These are phyloP conservation scores for Australoheros scitulus DNA, from an alignment of 2,113 vertebrate genomes.

Conservation along the genomic window DNA sequence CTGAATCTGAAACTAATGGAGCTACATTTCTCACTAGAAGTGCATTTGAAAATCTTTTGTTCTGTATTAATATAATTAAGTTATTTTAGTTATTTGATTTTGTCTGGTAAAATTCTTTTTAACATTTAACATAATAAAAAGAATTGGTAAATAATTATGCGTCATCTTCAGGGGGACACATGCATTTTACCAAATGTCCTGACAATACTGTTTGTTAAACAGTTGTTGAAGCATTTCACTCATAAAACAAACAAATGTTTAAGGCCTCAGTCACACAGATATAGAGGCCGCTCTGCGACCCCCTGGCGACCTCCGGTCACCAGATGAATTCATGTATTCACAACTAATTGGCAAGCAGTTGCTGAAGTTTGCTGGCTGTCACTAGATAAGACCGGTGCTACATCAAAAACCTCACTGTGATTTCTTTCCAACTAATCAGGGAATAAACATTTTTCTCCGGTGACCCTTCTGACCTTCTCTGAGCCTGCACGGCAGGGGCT, in stretches of 20 bases:
- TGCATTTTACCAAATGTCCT: no score
- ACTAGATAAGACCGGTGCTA: background rate
- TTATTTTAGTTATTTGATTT: background rate
- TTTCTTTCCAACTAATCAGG: background rate
- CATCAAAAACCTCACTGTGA: background rate
- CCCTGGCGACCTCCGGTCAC: no score
- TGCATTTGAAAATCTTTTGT: background rate
- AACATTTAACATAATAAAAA: no score
- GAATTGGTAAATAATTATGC: background rate
- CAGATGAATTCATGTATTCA: no score
- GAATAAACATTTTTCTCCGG: background rate
- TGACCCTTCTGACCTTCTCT: background rate
- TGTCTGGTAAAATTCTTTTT: no score
- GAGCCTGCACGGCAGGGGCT: background rate
- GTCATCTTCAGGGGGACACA: no score
- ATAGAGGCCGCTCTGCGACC: accelerated
- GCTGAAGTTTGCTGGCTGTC: background rate
- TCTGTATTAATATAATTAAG: background rate
- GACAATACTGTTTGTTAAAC: no score
- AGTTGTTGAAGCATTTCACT: no score
- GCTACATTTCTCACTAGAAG: background rate
- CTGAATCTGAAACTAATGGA: no score
- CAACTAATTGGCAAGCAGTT: background rate
- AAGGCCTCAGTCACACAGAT: background rate
- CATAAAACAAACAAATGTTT: background rate